These are phyloP conservation scores for Elephantulus edwardii DNA, from an alignment of 2,113 vertebrate species.

Conservation along the genomic window DNA sequence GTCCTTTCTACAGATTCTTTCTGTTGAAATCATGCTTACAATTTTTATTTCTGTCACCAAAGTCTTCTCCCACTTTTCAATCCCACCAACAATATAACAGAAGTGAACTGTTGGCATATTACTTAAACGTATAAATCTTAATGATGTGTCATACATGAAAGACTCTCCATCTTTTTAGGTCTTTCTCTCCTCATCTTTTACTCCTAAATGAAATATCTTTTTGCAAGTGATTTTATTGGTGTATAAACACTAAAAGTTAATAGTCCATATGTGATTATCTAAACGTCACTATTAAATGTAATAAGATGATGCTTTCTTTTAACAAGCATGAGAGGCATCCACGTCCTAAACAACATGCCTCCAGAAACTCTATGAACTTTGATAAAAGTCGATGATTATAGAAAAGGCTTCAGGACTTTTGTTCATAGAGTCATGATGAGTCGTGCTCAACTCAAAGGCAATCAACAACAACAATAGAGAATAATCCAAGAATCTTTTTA, in stretches of 20 bases:
- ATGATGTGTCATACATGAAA: not conserved
- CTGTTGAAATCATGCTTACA: not conserved
- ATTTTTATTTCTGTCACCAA: not conserved
- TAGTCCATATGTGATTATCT: not conserved
- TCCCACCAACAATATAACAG: not conserved
- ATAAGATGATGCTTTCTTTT: not conserved
- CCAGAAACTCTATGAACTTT: too few species aligned
- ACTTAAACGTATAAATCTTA: constrained; percentile 44
- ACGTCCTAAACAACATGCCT: too few species aligned
- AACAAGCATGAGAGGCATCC: too few species aligned
- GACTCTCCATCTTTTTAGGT: not conserved
- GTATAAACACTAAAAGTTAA: not conserved
- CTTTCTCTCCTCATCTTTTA: not conserved
- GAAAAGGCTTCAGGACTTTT: too few species aligned
- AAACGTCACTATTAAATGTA: not conserved
- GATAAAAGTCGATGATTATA: too few species aligned
- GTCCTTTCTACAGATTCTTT: not conserved
- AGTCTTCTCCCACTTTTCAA: not conserved
- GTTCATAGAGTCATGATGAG: too few species aligned
- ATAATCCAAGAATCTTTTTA: not conserved
- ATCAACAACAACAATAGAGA: too few species aligned
- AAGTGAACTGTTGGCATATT: not conserved
- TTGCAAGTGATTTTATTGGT: not conserved
- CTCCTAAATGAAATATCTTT: not conserved
- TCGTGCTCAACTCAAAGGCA: not conserved